Evolutionary conservation across 2,888 invertebrate genomes (phyloP).

Genomic region (Mantis religiosa): DNA sequence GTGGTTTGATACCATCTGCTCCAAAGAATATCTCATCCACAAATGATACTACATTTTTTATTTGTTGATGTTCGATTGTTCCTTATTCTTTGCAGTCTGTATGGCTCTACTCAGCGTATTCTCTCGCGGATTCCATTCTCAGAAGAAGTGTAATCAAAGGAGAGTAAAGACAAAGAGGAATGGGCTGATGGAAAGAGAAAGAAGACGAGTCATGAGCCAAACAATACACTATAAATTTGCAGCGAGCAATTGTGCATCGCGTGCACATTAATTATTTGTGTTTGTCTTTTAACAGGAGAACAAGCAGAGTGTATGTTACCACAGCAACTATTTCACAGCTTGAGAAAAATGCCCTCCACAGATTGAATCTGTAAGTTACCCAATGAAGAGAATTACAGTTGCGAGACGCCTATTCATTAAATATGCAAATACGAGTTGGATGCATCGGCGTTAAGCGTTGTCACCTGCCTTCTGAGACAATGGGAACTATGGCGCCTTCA

Average conservation of each 20-base stretch:
- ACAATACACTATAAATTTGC: constrained; percentile 9
- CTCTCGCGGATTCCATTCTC: background rate
- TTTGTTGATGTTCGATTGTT: no score
- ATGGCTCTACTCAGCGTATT: no score
- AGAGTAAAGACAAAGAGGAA: background rate
- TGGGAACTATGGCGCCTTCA: background rate
- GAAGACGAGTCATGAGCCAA: background rate
- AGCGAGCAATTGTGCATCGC: background rate
- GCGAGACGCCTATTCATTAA: background rate
- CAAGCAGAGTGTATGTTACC: background rate
- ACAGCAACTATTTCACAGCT: background rate
- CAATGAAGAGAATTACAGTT: background rate
- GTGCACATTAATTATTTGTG: background rate
- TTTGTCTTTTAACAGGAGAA: background rate
- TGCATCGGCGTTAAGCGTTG: background rate
- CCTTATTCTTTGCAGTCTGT: no score
- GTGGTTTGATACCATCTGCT: no score
- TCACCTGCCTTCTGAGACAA: background rate
- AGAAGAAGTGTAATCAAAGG: background rate
- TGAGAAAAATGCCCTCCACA: background rate
- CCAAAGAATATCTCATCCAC: no score
- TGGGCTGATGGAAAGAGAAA: background rate
- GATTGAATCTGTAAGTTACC: background rate
- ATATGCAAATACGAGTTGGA: background rate
- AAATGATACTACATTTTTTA: no score